Conservation (phyloP, 1,140 invertebrate genomes). For the Heliconius melpomene region DNA sequence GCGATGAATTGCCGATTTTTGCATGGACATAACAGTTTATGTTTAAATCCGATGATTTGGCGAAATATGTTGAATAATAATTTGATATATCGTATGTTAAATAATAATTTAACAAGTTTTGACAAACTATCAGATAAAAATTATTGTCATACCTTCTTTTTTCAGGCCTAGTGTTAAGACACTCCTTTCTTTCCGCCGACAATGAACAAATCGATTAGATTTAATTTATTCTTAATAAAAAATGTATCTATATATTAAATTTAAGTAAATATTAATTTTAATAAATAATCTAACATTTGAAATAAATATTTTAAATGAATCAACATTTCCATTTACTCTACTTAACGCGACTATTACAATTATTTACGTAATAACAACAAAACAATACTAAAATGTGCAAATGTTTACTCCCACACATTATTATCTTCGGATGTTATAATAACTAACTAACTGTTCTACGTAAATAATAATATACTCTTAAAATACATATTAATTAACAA, state of each 20-base stretch:
- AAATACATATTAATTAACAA: slow-evolving; percentile 2
- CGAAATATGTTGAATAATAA: neutral
- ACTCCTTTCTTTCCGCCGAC: neutral
- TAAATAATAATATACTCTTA: neutral
- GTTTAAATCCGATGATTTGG: neutral
- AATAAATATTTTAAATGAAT: neutral
- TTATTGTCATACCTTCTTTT: no score
- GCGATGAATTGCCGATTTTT: slow-evolving; percentile 25
- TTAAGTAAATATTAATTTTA: neutral
- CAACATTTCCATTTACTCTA: neutral
- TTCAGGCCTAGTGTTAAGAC: no score
- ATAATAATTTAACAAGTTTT: no score
- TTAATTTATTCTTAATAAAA: no score
- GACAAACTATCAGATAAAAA: no score
- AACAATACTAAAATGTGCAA: neutral
- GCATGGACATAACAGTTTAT: slow-evolving; percentile 23
- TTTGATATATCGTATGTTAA: no score
- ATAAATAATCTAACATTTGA: neutral
- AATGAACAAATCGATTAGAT: neutral
- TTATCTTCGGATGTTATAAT: neutral
- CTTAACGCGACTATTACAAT: neutral
- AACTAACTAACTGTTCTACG: neutral
- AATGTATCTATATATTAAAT: no score
- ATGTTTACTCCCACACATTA: neutral
- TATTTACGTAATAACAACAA: neutral